Evolutionary conservation across 2,888 invertebrate species (phyloP).

Genomic region (Drosophila robusta): DNA sequence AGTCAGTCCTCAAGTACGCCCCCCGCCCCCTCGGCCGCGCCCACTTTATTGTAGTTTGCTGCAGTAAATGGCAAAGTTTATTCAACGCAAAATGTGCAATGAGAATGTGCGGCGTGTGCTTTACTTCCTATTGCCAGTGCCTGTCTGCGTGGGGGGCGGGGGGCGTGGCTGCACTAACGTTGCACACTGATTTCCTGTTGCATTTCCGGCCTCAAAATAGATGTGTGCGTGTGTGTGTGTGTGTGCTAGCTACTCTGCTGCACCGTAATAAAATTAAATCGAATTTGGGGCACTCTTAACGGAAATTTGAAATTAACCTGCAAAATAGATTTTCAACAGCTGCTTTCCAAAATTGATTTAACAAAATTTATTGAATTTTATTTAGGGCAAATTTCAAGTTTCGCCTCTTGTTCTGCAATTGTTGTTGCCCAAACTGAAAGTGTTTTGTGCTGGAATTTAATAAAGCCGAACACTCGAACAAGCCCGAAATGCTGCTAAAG

Average conservation of each 20-base stretch:
- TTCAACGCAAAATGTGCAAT: constrained; percentile 78
- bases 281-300: constrained; percentile 60
- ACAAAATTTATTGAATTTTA: constrained; percentile 17
- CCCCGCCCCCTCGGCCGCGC: constrained; percentile 3
- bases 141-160: background rate
- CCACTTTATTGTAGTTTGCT: constrained; percentile 40
- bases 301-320: constrained; percentile 68
- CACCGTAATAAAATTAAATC: constrained; percentile 60
- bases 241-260: constrained; percentile 14
- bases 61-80: constrained; percentile 71
- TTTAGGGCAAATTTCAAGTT: constrained; percentile 6
- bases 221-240: constrained; percentile 3
- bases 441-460: constrained; percentile 27
- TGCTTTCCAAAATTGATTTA: constrained; percentile 23
- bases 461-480: constrained; percentile 1
- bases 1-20: constrained; percentile 14
- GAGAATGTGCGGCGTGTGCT: constrained; percentile 51
- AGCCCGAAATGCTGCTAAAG: background rate
- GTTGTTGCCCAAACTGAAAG: constrained; percentile 1
- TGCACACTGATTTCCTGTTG: constrained; percentile 76
- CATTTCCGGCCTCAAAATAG: constrained; percentile 39
- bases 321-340: constrained; percentile 50
- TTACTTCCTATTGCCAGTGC: constrained; percentile 4
- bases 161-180: constrained; percentile 46
- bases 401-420: background rate